A percentile compares a stretch with the other conserved stretches of the same genome.
Conservation (phyloP, 92 coral and sea anemone genomes). For the Epizoanthus fatuus region DNA sequence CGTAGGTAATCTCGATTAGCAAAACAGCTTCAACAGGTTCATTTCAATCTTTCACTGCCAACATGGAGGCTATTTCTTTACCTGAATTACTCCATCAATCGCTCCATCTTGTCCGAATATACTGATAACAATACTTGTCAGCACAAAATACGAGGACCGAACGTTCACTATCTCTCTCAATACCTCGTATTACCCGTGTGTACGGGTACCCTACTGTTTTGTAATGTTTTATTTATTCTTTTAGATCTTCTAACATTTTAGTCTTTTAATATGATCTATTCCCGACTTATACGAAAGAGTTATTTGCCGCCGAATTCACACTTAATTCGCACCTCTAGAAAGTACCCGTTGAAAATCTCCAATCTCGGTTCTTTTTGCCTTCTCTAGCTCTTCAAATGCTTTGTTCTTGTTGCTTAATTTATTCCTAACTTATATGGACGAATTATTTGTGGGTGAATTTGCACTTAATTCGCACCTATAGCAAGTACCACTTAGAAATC, state of each 20-base stretch:
- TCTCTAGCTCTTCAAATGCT: not conserved
- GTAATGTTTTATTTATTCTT: not conserved
- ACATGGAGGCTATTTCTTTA: too few relatives aligned
- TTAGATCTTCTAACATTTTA: too few relatives aligned
- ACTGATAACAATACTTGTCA: not conserved
- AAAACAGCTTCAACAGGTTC: too few relatives aligned
- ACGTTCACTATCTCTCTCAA: not conserved
- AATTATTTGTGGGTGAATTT: constrained; percentile 12
- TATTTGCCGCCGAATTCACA: too few relatives aligned
- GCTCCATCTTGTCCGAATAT: not conserved
- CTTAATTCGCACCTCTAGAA: too few relatives aligned
- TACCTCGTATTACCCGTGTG: not conserved
- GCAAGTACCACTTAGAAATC: constrained; percentile 9
- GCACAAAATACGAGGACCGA: not conserved
- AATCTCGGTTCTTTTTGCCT: too few relatives aligned
- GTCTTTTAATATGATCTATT: too few relatives aligned
- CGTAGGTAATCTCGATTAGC: too few relatives aligned
- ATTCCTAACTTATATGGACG: not conserved
- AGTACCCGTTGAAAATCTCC: too few relatives aligned
- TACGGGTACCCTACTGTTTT: constrained; percentile 10
- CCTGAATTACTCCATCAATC: too few relatives aligned
- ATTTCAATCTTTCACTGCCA: too few relatives aligned
- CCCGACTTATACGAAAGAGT: too few relatives aligned
- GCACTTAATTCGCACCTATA: constrained; percentile 37
- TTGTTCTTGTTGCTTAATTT: not conserved